Conservation (phyloP, 2,113 vertebrate genomes). For the Nothoprocta pentlandii region DNA sequence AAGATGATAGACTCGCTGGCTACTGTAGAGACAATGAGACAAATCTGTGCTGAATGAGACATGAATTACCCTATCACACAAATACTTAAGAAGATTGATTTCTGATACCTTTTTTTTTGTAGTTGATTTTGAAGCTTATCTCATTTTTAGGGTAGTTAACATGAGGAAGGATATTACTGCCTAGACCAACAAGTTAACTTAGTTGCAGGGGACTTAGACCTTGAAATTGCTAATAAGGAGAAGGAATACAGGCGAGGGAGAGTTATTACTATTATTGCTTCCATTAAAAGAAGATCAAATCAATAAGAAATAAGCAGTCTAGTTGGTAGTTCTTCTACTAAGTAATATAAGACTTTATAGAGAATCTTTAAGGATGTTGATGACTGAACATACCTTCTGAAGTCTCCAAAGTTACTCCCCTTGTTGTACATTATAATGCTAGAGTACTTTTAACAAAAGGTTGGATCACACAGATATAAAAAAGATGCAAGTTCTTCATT, state of each 20-base stretch:
- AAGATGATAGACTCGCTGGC: not conserved
- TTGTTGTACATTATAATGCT: not conserved
- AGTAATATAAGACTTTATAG: not conserved
- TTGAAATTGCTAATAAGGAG: not conserved
- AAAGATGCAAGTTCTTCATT: not conserved
- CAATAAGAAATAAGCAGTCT: not conserved
- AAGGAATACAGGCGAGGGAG: not conserved
- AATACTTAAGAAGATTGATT: not conserved
- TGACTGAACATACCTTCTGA: not conserved
- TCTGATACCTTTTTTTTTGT: not conserved
- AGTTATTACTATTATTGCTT: not conserved
- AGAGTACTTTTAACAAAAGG: no score
- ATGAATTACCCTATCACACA: no score
- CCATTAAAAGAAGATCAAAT: not conserved
- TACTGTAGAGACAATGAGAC: not conserved
- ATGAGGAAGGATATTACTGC: not conserved
- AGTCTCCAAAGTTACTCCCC: not conserved
- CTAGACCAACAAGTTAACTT: not conserved
- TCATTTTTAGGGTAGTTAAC: not conserved
- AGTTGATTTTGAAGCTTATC: not conserved
- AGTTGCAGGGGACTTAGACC: not conserved
- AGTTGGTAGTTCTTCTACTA: not conserved
- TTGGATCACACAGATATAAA: not conserved
- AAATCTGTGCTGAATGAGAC: not conserved
- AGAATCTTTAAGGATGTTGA: not conserved